These are phyloP conservation scores for Ophion obscuratus DNA, from an alignment of 2,888 invertebrate species.

Conservation along the genomic window DNA sequence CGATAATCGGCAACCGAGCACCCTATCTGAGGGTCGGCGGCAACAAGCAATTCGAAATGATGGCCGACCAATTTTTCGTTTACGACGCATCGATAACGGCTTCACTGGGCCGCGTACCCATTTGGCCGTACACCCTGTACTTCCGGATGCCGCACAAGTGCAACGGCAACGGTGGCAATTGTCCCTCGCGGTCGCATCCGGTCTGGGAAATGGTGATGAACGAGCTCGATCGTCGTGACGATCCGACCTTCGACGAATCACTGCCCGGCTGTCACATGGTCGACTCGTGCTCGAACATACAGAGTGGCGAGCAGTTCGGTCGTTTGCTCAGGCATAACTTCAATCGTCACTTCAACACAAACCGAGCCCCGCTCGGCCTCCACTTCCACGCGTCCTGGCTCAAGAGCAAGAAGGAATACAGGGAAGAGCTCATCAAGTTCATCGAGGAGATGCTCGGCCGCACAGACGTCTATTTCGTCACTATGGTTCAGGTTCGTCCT, in stretches of 20 bases:
- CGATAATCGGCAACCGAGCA: constrained; percentile 92
- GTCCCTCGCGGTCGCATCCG: constrained; percentile 95
- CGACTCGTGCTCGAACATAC: constrained; percentile 96
- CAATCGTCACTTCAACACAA: constrained; percentile 96
- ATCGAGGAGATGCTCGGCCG: constrained; percentile 96
- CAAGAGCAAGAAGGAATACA: constrained; percentile 96
- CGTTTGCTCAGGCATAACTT: constrained; percentile 96
- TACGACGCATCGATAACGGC: constrained; percentile 98
- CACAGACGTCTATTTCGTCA: constrained; percentile 97
- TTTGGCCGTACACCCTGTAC: constrained; percentile 99
- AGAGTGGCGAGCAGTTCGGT: constrained; percentile 95
- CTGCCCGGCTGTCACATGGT: constrained; percentile 97
- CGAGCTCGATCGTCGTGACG: constrained; percentile 96
- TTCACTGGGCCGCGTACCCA: constrained; percentile 93
- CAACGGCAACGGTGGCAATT: constrained; percentile 97
- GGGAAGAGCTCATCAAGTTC: constrained; percentile 95
- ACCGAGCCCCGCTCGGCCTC: constrained; percentile 96
- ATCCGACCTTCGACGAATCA: constrained; percentile 96
- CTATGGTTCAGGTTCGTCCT: constrained; percentile 88
- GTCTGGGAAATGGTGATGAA: constrained; percentile 99
- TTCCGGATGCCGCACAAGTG: constrained; percentile 98
- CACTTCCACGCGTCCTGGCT: constrained; percentile 98
- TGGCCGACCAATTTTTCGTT: constrained; percentile 97
- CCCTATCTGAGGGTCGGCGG: constrained; percentile 96
- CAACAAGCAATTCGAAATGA: constrained; percentile 98